A percentile compares a stretch with the other conserved stretches of the same genome.
These are phyloP conservation scores for Tiphia femorata DNA, from an alignment of 2,888 invertebrate genomes.

Conservation along the genomic window DNA sequence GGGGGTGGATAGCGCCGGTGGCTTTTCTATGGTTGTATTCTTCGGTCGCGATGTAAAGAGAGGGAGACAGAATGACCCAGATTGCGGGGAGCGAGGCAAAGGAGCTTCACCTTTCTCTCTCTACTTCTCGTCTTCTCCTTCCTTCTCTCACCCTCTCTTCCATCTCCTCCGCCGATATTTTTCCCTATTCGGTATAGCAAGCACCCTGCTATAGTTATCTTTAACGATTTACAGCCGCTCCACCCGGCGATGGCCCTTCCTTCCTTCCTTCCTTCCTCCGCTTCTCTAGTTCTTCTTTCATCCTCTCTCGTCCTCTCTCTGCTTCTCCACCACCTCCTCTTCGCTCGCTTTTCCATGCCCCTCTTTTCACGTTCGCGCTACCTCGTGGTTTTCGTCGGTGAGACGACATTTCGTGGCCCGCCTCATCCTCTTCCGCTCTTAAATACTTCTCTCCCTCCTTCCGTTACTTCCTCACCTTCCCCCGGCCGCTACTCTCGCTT, in stretches of 20 bases:
- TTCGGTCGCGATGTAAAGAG: slow-evolving; percentile 19
- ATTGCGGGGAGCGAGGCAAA: slow-evolving; percentile 12
- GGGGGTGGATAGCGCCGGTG: background rate
- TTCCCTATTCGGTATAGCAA: slow-evolving; percentile 28
- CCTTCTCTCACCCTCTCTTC: background rate
- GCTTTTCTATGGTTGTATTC: slow-evolving; percentile 23
- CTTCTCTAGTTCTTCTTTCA: background rate
- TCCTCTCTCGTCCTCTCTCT: background rate
- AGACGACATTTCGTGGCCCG: background rate
- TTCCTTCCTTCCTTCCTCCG: background rate
- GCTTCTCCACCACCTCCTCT: slow-evolving; percentile 3
- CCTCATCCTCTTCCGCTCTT: background rate
- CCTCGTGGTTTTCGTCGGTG: slow-evolving; percentile 18
- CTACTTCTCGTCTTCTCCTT: background rate
- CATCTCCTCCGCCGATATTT: background rate
- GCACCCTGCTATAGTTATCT: slow-evolving; percentile 35
- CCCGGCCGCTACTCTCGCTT: background rate
- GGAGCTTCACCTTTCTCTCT: slow-evolving; percentile 6
- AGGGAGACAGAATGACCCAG: slow-evolving; percentile 29
- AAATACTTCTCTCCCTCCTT: background rate
- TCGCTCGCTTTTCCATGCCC: no score
- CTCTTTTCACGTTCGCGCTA: background rate
- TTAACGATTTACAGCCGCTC: slow-evolving; percentile 45
- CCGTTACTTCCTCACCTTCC: background rate
- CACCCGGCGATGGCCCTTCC: background rate